phyloP scores from a whole-genome alignment of 1,140 invertebrate species.

The Eumaeus atala region DNA sequence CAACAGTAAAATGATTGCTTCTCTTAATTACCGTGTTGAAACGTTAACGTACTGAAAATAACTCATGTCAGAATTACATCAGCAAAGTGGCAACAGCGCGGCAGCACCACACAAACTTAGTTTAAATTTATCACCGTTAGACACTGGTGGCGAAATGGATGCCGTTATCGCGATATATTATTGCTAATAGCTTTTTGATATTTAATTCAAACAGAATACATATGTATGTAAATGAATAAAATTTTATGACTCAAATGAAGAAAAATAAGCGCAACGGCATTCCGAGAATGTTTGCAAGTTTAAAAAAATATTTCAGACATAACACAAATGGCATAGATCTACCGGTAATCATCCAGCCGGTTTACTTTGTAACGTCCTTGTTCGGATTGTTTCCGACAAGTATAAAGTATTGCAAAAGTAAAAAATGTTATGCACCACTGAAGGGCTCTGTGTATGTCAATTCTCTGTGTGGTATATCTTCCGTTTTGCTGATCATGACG shows the following conservation, averaged over 20 bases:
- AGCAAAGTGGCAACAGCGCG: not conserved
- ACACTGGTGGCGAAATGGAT: not conserved
- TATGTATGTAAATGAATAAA: too few relatives aligned
- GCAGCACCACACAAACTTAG: not conserved
- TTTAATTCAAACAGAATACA: too few relatives aligned
- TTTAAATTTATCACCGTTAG: not conserved
- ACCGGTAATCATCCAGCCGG: slow-evolving; percentile 31
- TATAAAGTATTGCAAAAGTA: slow-evolving; percentile 34
- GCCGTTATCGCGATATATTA: slow-evolving; percentile 8
- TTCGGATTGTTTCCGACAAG: slow-evolving; percentile 47
- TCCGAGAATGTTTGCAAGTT: slow-evolving; percentile 6
- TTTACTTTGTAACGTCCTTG: slow-evolving; percentile 36
- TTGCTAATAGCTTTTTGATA: too few relatives aligned
- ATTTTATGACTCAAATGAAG: too few relatives aligned
- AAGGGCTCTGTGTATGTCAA: slow-evolving; percentile 46
- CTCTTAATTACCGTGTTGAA: not conserved
- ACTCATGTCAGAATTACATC: slow-evolving; percentile 2
- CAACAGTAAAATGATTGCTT: not conserved
- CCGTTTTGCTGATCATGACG: slow-evolving; percentile 28
- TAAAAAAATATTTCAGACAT: slow-evolving; percentile 8
- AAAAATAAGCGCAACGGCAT: not conserved
- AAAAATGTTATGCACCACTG: slow-evolving; percentile 30
- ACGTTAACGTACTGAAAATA: not conserved
- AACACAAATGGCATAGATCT: not conserved
- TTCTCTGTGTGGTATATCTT: slow-evolving; percentile 32